Evolutionary conservation across 2,113 vertebrate genomes (phyloP).

Genomic region (Ahaetulla prasina): DNA sequence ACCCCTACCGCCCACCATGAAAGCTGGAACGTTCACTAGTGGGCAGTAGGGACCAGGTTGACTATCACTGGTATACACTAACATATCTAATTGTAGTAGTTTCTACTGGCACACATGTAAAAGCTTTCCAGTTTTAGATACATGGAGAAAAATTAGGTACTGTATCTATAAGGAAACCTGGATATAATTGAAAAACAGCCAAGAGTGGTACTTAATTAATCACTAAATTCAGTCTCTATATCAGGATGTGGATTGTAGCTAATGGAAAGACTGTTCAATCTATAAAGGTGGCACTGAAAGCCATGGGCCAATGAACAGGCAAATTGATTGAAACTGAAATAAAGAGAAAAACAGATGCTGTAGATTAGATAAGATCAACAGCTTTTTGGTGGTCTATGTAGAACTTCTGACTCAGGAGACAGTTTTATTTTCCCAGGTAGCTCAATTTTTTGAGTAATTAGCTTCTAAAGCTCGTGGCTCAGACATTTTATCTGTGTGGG

Average conservation of each 20-base stretch:
- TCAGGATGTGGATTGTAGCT: not conserved
- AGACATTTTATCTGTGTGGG: not conserved
- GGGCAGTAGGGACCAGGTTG: too few relatives aligned
- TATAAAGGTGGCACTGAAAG: not conserved
- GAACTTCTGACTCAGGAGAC: not conserved
- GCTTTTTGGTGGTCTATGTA: not conserved
- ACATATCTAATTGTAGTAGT: not conserved
- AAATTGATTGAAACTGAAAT: slow-evolving; percentile 10
- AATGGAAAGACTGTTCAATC: not conserved
- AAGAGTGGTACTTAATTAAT: not conserved
- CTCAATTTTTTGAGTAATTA: not conserved
- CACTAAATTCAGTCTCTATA: not conserved
- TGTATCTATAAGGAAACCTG: not conserved
- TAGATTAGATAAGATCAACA: not conserved
- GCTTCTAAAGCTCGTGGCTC: not conserved
- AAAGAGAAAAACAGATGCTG: not conserved
- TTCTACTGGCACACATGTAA: not conserved
- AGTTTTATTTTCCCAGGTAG: not conserved
- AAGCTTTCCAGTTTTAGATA: not conserved
- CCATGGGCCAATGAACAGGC: not conserved
- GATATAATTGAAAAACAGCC: not conserved
- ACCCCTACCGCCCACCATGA: too few relatives aligned
- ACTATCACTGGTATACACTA: too few relatives aligned
- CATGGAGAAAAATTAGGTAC: not conserved
- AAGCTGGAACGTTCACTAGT: too few relatives aligned